phyloP scores from a whole-genome alignment of 2,113 vertebrate species.

The Dunckerocampus dactyliophorus region DNA sequence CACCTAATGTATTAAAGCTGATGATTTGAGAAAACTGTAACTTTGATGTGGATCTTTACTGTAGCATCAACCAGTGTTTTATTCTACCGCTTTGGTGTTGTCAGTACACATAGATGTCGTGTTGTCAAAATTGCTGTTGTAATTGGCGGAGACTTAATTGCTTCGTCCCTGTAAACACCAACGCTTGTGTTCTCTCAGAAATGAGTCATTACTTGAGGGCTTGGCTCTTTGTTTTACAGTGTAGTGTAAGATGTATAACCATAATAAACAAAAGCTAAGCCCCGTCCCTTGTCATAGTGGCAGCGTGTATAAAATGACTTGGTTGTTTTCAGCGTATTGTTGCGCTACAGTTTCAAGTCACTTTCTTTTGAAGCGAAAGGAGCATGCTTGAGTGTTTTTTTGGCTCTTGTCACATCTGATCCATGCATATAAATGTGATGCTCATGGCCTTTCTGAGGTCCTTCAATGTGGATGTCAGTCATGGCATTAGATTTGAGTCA shows the following conservation, averaged over 20 bases:
- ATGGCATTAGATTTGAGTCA: conserved; percentile 5
- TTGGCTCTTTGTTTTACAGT: conserved; percentile 34
- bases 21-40: background rate
- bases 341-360: conserved; percentile 12
- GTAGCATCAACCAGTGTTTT: background rate
- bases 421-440: background rate
- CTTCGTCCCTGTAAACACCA: conserved; percentile 38
- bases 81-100: conserved; percentile 8
- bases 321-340: conserved; percentile 16
- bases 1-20: background rate
- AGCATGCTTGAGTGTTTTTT: conserved; percentile 1
- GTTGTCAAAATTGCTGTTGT: conserved; percentile 37
- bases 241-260: conserved; percentile 30
- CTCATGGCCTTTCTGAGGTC: background rate
- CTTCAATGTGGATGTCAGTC: conserved; percentile 11
- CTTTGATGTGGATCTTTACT: conserved; percentile 13
- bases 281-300: background rate
- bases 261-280: conserved; percentile 31
- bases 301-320: conserved; percentile 8
- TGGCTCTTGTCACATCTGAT: conserved; percentile 5
- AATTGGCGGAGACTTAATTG: conserved; percentile 50
- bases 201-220: conserved; percentile 42
- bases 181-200: conserved; percentile 31
- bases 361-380: conserved; percentile 13
- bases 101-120: conserved; percentile 16